Evolutionary conservation across 2,888 invertebrate genomes (phyloP).

Genomic region (Lasioglossum figueresi): DNA sequence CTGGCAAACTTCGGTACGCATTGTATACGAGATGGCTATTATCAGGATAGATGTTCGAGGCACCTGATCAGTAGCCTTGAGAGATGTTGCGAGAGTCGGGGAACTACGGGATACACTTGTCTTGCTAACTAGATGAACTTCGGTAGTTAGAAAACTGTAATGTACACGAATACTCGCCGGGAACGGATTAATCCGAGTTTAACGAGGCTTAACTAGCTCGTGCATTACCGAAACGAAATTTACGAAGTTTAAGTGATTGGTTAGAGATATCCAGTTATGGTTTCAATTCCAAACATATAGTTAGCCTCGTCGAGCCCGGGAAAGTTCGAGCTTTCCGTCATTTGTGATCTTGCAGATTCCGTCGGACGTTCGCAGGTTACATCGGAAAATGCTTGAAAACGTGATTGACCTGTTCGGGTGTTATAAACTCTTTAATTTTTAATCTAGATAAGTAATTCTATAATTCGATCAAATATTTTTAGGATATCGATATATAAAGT

Average conservation of each 20-base stretch:
- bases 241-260: conserved; percentile 14
- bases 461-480: neutral
- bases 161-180: conserved; percentile 17
- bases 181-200: conserved; percentile 29
- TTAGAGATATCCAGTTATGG: conserved; percentile 3
- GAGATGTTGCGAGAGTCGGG: neutral
- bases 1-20: conserved; percentile 7
- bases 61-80: conserved; percentile 22
- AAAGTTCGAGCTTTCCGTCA: conserved; percentile 3
- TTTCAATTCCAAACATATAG: conserved; percentile 15
- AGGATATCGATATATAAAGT: too few species aligned
- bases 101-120: conserved; percentile 11
- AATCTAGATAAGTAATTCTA: neutral
- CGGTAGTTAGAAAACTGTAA: conserved; percentile 29
- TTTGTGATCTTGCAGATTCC: neutral
- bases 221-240: conserved; percentile 23
- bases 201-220: conserved; percentile 19
- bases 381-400: neutral
- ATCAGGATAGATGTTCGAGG: conserved; percentile 13
- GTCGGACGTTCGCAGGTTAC: neutral
- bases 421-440: neutral
- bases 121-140: conserved; percentile 28
- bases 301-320: neutral
- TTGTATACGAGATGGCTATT: conserved; percentile 14
- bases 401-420: neutral